Base-by-base conservation (phyloP, 2,888 invertebrate genomes). In the Cerastis leucographa region DNA sequence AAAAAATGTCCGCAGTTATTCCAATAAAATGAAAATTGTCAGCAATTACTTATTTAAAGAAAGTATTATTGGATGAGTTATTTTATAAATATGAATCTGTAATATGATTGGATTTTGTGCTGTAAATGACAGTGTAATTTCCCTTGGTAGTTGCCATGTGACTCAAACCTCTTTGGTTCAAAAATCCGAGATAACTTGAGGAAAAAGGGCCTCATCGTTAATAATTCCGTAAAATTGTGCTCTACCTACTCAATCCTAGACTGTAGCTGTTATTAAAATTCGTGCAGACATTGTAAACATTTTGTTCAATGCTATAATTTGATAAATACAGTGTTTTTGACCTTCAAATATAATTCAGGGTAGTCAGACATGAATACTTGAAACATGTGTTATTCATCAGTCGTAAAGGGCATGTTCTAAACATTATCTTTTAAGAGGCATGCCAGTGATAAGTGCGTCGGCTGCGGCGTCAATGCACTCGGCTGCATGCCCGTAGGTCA, bases 401-500 rank as follows among this genome's bases (percentile, higher is more conserved):
- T 88, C 88, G 87, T 87, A 90, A 91, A 93, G 93, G 92, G 94
- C 92, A 94, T 94, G 93, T 92, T 93, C 92, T 93, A 92, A 93
- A 94, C 94, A 95, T 95, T 96, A 96, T 96, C 96, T 95, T 89
- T 92, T 89, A 94, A 94, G 94, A 95, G 95, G 94, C 96, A 96
- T 95, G 93, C 94, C 92, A 92, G 93, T 93, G 95, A 96, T 96
- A 96, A 95, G 95, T 95, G 94, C 94, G 93, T 91, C 90, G 93
- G 92, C 91, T 90, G 88, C 91, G 92, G 90, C 96, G 96, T 96
- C 96, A 96, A 96, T 95, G 96, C 96, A 96, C 96, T 95, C 95
- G 88, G 90, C 92, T 94, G 94, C 95, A 95, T 95, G 95, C 94
- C 92, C 94, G 94, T 96, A 96, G 96, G 96, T 96, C 96, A 96